phyloP scores from a whole-genome alignment of 2,888 invertebrate genomes.

The Drosophila atripex region DNA sequence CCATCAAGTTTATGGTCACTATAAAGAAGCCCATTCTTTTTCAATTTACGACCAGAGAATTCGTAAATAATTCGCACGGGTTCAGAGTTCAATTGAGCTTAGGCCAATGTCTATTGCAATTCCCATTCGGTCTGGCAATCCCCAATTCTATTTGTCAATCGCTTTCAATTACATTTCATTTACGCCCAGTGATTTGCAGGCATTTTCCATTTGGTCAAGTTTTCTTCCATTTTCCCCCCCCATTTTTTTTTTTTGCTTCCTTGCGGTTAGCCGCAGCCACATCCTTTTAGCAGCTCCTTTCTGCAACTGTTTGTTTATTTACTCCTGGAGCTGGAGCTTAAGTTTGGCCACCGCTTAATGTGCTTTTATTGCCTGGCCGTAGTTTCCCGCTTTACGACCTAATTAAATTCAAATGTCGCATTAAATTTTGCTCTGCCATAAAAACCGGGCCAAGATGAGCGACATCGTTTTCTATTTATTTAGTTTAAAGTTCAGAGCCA shows the following conservation, averaged over 20 bases:
- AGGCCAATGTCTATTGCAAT: constrained; percentile 26
- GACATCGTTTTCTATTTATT: constrained; percentile 50
- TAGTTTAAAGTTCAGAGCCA: constrained; percentile 49
- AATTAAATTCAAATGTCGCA: constrained; percentile 66
- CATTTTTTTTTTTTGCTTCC: constrained; percentile 6
- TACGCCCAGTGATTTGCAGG: constrained; percentile 42
- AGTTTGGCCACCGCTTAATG: constrained; percentile 49
- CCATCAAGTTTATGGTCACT: not conserved
- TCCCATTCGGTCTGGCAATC: constrained; percentile 26
- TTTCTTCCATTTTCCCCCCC: constrained; percentile 1
- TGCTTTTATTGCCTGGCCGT: constrained; percentile 47
- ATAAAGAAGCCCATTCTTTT: constrained; percentile 5
- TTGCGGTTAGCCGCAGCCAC: not conserved
- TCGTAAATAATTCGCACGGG: constrained; percentile 5
- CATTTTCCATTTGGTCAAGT: constrained; percentile 46
- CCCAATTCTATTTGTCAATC: constrained; percentile 39
- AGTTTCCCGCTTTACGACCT: constrained; percentile 56
- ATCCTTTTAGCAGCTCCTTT: constrained; percentile 9
- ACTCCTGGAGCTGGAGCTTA: constrained; percentile 31
- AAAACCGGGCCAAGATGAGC: constrained; percentile 24
- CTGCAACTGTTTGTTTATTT: constrained; percentile 46
- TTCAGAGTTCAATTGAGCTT: constrained; percentile 39
- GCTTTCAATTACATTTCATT: constrained; percentile 58
- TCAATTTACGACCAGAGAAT: not conserved
- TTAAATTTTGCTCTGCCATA: constrained; percentile 33